Percentiles rank a stretch among this genome's conserved stretches.
These are phyloP conservation scores for Microctenopoma steveboyesi DNA, from an alignment of 2,797 vertebrate species.

Conservation along the genomic window DNA sequence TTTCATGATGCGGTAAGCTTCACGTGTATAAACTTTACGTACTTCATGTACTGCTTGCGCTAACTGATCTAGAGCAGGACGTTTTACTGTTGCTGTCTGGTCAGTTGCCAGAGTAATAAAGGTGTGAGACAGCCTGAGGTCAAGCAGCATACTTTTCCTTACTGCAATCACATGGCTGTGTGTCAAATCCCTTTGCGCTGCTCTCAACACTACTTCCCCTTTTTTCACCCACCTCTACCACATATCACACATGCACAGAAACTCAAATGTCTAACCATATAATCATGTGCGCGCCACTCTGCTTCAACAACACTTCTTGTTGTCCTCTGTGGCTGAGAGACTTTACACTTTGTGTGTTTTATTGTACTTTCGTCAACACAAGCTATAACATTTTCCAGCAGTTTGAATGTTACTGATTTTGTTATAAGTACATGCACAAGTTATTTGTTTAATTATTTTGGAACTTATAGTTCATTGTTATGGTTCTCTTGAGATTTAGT, in stretches of 20 bases:
- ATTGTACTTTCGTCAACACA: background rate
- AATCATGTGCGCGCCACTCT: constrained; percentile 34
- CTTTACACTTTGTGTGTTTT: constrained; percentile 15
- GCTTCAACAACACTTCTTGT: constrained; percentile 13
- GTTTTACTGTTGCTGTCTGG: constrained; percentile 44
- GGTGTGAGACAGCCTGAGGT: constrained; percentile 68
- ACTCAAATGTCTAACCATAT: constrained; percentile 20
- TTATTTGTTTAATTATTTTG: background rate
- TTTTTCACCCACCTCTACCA: constrained; percentile 46
- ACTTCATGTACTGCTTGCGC: background rate
- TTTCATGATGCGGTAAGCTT: background rate
- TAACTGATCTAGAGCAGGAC: constrained; percentile 7
- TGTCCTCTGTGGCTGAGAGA: constrained; percentile 33
- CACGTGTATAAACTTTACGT: background rate
- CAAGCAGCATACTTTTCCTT: constrained; percentile 74
- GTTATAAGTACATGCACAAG: constrained; percentile 3
- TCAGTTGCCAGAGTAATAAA: constrained; percentile 57
- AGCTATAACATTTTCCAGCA: background rate
- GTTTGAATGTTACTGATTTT: constrained; percentile 25
- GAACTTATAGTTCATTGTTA: constrained; percentile 29
- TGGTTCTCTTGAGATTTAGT: constrained; percentile 46
- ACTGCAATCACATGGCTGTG: constrained; percentile 68
- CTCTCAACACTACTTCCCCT: constrained; percentile 57
- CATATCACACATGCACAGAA: constrained; percentile 38
- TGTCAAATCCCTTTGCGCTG: constrained; percentile 54